These are phyloP conservation scores for Eretmochelys imbricata DNA, from an alignment of 2,113 vertebrate genomes.

Conservation along the genomic window DNA sequence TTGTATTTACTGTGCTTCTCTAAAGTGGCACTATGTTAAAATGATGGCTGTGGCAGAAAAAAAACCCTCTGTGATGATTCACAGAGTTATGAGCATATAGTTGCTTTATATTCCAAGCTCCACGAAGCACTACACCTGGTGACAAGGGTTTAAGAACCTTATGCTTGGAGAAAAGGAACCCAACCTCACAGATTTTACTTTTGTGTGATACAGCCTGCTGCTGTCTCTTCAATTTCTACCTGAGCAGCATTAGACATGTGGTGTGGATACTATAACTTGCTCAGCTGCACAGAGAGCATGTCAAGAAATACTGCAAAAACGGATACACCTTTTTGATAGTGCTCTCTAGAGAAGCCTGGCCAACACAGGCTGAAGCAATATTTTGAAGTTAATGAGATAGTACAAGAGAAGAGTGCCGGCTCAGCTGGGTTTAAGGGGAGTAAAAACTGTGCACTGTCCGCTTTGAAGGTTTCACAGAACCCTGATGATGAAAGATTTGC, in stretches of 20 bases:
- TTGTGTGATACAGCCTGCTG: fast-evolving
- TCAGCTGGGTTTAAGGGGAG: conserved; percentile 37
- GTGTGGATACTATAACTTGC: neutral
- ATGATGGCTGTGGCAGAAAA: neutral
- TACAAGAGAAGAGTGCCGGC: conserved; percentile 26
- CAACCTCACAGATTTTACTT: neutral
- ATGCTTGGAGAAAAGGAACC: neutral
- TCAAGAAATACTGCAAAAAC: conserved; percentile 39
- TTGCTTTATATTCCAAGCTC: neutral
- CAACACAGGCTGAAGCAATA: conserved; percentile 18
- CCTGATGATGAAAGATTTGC: conserved; percentile 11
- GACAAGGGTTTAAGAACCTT: neutral
- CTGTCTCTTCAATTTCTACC: neutral
- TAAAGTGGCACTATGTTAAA: neutral
- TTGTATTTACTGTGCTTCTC: neutral
- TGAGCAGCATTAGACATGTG: neutral
- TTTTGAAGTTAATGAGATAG: conserved; percentile 45
- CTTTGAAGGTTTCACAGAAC: conserved; percentile 42
- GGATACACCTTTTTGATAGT: conserved; percentile 33
- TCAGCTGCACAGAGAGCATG: neutral
- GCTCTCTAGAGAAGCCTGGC: conserved; percentile 11
- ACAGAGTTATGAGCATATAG: fast-evolving
- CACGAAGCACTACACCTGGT: neutral
- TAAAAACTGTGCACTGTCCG: neutral
- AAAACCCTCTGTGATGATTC: neutral